phyloP scores from a whole-genome alignment of 2,797 vertebrate genomes.

The Xyrichtys novacula region DNA sequence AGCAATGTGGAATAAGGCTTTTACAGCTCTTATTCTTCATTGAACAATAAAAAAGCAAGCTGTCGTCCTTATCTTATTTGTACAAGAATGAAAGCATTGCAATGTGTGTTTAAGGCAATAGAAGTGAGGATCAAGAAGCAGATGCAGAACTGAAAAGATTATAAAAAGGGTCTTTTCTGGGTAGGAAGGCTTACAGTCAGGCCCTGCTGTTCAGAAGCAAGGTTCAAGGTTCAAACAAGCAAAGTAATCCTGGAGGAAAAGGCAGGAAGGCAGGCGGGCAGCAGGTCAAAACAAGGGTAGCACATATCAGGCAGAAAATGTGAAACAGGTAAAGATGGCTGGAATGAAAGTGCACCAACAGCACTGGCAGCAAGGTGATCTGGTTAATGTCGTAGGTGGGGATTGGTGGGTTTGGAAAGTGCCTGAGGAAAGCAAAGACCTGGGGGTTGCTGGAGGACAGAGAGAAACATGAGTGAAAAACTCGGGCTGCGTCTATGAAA shows the following conservation, averaged over 20 bases:
- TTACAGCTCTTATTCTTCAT: slow-evolving; percentile 20
- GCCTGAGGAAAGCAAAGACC: neutral
- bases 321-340: slow-evolving; percentile 7
- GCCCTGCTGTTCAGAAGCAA: neutral
- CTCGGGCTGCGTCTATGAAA: neutral
- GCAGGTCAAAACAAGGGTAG: neutral
- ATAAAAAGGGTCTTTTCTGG: neutral
- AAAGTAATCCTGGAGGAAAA: neutral
- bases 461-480: neutral
- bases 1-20: slow-evolving; percentile 29
- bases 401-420: neutral
- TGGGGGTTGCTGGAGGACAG: neutral
- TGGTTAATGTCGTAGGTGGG: neutral
- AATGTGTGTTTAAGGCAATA: neutral
- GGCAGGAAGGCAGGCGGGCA: neutral
- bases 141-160: neutral
- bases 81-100: neutral
- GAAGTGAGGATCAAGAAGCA: neutral
- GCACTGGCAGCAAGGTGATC: neutral
- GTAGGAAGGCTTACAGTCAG: neutral
- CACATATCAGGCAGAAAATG: neutral
- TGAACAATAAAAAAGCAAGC: slow-evolving; percentile 12
- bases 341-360: neutral
- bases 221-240: slow-evolving; percentile 6
- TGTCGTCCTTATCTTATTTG: neutral